A percentile compares a stretch with the other conserved stretches of the same genome.
phyloP scores from a whole-genome alignment of 2,888 invertebrate species.

The Fabriciana adippe region DNA sequence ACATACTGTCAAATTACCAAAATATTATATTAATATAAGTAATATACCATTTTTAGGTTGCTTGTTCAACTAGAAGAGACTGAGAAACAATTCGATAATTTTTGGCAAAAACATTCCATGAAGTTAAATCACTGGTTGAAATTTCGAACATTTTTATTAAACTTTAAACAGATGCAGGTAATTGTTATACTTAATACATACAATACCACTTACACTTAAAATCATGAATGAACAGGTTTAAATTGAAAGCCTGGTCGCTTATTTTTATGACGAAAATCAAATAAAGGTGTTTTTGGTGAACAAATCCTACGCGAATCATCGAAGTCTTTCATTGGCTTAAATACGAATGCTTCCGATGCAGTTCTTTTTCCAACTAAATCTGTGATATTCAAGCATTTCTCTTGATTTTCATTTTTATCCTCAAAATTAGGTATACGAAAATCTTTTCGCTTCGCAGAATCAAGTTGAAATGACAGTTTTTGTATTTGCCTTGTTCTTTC shows the following conservation, averaged over 20 bases:
- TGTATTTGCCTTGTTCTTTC: constrained; percentile 75
- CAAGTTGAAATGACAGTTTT: constrained; percentile 72
- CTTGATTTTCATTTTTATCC: constrained; percentile 53
- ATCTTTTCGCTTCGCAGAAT: constrained; percentile 69
- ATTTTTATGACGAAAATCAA: constrained; percentile 65
- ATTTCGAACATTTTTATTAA: constrained; percentile 96
- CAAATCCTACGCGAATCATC: constrained; percentile 58
- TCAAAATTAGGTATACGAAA: constrained; percentile 59
- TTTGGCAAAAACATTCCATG: constrained; percentile 96
- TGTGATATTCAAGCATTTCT: constrained; percentile 71
- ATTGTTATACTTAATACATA: constrained; percentile 40
- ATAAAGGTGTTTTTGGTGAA: constrained; percentile 72
- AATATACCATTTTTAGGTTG: constrained; percentile 79
- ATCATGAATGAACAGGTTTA: constrained; percentile 60
- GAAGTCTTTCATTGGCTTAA: constrained; percentile 64
- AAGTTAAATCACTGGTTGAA: constrained; percentile 94
- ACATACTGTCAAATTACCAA: constrained; percentile 36
- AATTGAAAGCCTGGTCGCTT: constrained; percentile 65
- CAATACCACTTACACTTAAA: constrained; percentile 20
- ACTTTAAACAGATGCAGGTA: constrained; percentile 94
- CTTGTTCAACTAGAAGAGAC: constrained; percentile 97
- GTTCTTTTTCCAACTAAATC: constrained; percentile 67
- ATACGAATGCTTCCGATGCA: constrained; percentile 65
- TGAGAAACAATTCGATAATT: constrained; percentile 95
- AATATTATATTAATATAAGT: constrained; percentile 47